phyloP scores from a whole-genome alignment of 2,797 vertebrate genomes.

The Danio albolineatus region DNA sequence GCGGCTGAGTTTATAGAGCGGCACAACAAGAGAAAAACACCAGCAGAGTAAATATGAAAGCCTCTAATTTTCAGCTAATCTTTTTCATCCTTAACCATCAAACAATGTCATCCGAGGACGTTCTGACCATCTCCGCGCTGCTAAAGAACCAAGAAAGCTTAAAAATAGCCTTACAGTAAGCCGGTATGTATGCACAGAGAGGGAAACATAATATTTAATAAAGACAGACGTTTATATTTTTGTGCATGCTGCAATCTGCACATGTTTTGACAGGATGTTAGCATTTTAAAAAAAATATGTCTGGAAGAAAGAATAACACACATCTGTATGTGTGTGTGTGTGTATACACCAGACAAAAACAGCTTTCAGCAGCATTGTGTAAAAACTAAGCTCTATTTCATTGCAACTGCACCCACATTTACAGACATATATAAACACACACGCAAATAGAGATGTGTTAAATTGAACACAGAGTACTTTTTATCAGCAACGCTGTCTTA shows the following conservation, averaged over 20 bases:
- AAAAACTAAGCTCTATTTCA: slow-evolving; percentile 11
- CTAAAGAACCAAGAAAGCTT: slow-evolving; percentile 3
- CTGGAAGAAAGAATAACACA: slow-evolving; percentile 48
- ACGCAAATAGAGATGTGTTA: background rate
- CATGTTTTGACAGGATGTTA: slow-evolving; percentile 76
- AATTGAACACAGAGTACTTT: background rate
- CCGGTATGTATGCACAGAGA: slow-evolving; percentile 10
- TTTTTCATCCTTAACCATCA: slow-evolving; percentile 23
- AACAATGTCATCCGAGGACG: slow-evolving; percentile 4
- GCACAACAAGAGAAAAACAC: slow-evolving; percentile 73
- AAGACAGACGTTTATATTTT: slow-evolving; percentile 45
- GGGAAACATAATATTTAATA: slow-evolving; percentile 53
- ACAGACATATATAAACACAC: slow-evolving; percentile 15
- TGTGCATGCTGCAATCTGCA: slow-evolving; percentile 42
- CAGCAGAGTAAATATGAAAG: slow-evolving; percentile 39
- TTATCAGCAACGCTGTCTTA: background rate
- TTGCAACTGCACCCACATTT: slow-evolving; percentile 3
- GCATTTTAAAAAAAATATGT: slow-evolving; percentile 59
- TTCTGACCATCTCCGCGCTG: background rate
- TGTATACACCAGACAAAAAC: slow-evolving; percentile 42
- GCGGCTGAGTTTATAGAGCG: slow-evolving; percentile 65
- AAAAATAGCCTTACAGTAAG: slow-evolving; percentile 29
- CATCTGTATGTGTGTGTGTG: slow-evolving; percentile 9
- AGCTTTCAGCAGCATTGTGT: slow-evolving; percentile 21
- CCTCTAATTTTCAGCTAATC: slow-evolving; percentile 41